These are phyloP conservation scores for Drosophila sucinea DNA, from an alignment of 1,140 invertebrate genomes.

Conservation along the genomic window DNA sequence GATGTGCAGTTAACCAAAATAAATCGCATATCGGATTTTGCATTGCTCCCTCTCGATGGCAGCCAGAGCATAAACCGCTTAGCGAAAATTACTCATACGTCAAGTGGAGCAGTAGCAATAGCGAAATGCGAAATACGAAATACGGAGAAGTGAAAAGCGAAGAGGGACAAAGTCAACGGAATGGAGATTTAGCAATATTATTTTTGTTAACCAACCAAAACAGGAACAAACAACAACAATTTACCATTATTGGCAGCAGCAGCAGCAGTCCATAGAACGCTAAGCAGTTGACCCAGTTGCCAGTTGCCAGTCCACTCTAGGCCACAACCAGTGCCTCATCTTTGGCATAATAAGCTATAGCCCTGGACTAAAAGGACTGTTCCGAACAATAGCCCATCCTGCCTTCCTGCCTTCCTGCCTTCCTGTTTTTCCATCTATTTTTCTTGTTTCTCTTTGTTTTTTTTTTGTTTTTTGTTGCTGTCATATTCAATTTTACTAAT, in stretches of 20 bases:
- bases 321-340: slow-evolving; percentile 36
- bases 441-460: slow-evolving; percentile 14
- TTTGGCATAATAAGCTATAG: slow-evolving; percentile 57
- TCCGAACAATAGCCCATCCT: slow-evolving; percentile 16
- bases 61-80: slow-evolving; percentile 64
- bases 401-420: neutral
- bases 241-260: slow-evolving; percentile 32
- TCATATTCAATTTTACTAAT: slow-evolving; percentile 79
- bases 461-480: slow-evolving; percentile 40
- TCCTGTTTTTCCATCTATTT: slow-evolving; percentile 4
- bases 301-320: neutral
- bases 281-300: slow-evolving; percentile 53
- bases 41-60: slow-evolving; percentile 31
- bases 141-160: neutral
- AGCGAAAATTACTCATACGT: slow-evolving; percentile 75
- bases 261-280: slow-evolving; percentile 14
- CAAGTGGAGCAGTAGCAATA: slow-evolving; percentile 49
- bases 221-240: slow-evolving; percentile 23
- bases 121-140: neutral
- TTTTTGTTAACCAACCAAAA: slow-evolving; percentile 21
- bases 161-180: neutral
- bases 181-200: slow-evolving; percentile 18
- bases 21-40: slow-evolving; percentile 73
- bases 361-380: slow-evolving; percentile 38
- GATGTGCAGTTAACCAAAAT: slow-evolving; percentile 80